Evolutionary conservation across 2,113 vertebrate genomes (phyloP), one percentile per base, ranked within the genome.

Genomic region (Aleadryas rufinucha): DNA sequence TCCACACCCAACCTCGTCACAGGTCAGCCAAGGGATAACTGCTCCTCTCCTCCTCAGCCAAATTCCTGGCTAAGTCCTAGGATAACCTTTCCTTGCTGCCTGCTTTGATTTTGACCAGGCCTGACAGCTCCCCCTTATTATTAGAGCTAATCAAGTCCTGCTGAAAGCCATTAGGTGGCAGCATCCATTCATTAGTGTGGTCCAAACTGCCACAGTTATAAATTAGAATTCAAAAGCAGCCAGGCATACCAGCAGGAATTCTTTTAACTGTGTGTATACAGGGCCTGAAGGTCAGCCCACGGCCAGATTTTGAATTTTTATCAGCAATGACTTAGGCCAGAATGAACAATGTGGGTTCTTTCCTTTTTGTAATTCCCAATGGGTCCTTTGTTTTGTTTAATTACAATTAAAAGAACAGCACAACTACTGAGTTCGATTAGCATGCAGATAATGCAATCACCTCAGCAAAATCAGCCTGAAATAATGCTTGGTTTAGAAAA

Each of bases 151-250:
- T 69, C 86, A 21, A 65, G 88, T 69, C 66, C 89, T 92, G 92
- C 45, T 54, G 56, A 59, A 92, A 93, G 53, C 96, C 93, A 66
- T 95, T 87, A 96, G 96, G 91, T 95, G 95, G 96, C 96, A 97
- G 93, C 86, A 97, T 64, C 82, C 70, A 76, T 76, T 94, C 96
- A 90, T 75, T 69, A 83, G 53, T 63, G 45, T 12, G 39, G 27
- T 9, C 66, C 61, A 14, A 82, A 90, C 45, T 35, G 64, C 39
- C 83, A 52, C 60, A 42, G 57, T 66, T 26, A 35, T 26, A 77
- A 87, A 96, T 87, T 2, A 31, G 61, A 94, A 91, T 91, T 94
- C 90, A 93, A 70, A 95, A 61, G 59, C 93, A 95, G n/a, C 50
- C 93, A 96, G 13, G 77, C 87, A 59, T 59, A 56, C 30, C 61